These are phyloP conservation scores for Morpho helenor DNA, from an alignment of 2,888 invertebrate species.

Conservation along the genomic window DNA sequence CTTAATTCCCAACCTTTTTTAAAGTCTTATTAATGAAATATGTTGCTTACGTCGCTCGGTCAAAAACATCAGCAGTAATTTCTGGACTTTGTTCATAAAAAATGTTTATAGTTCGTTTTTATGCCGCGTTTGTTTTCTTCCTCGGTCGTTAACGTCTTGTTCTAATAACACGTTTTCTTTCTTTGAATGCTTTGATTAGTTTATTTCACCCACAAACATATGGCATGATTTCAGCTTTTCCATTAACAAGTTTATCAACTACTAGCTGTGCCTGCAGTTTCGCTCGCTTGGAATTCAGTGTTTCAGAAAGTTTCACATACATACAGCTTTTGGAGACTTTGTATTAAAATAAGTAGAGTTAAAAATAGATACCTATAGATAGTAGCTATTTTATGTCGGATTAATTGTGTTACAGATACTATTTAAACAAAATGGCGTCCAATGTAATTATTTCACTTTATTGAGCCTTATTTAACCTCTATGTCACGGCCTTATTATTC, in stretches of 20 bases:
- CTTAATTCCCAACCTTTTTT: constrained; percentile 43
- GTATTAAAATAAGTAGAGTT: too few relatives aligned
- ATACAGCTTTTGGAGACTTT: too few relatives aligned
- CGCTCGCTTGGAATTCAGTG: too few relatives aligned
- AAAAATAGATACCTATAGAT: too few relatives aligned
- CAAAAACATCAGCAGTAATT: constrained; percentile 37
- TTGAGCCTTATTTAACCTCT: too few relatives aligned
- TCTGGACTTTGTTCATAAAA: constrained; percentile 12
- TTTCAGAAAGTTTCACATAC: too few relatives aligned
- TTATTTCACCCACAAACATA: background rate
- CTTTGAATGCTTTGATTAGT: background rate
- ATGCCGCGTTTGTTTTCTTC: constrained; percentile 5
- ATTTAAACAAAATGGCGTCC: too few relatives aligned
- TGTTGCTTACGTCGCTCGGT: constrained; percentile 47
- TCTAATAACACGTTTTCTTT: background rate
- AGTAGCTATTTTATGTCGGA: too few relatives aligned
- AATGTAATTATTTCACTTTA: too few relatives aligned
- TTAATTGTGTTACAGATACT: too few relatives aligned
- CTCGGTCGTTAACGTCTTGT: constrained; percentile 4
- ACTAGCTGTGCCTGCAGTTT: too few relatives aligned
- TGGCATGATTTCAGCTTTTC: background rate
- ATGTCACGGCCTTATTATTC: too few relatives aligned
- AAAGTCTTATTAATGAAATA: constrained; percentile 30
- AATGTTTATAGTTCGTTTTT: constrained; percentile 8
- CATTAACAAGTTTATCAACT: constrained; percentile 3